phyloP scores from a whole-genome alignment of 2,797 vertebrate species.

The Helicolenus hilgendorfi region DNA sequence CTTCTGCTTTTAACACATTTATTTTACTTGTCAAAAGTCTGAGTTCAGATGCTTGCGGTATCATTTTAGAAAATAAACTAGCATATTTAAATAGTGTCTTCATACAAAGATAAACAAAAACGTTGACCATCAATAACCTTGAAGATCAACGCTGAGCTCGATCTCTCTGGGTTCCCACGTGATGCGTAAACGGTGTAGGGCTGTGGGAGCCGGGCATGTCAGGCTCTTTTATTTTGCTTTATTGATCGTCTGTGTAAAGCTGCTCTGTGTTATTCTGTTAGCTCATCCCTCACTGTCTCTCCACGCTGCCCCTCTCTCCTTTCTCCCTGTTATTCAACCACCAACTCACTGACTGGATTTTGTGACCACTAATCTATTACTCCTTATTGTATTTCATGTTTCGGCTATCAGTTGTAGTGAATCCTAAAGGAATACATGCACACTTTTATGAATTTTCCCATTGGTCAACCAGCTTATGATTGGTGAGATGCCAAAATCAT shows the following conservation, averaged over 20 bases:
- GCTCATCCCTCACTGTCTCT: conserved; percentile 42
- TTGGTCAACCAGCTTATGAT: neutral
- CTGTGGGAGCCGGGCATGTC: conserved; percentile 15
- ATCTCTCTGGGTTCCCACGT: neutral
- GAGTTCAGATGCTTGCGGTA: neutral
- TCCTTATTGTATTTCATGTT: neutral
- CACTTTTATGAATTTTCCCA: neutral
- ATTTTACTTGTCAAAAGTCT: neutral
- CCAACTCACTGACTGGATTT: neutral
- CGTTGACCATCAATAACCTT: neutral
- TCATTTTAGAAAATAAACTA: neutral
- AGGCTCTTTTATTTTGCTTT: conserved; percentile 36
- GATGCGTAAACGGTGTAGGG: neutral
- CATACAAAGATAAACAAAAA: neutral
- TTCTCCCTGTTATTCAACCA: conserved; percentile 8
- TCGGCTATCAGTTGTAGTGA: neutral
- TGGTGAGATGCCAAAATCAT: neutral
- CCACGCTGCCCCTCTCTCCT: neutral
- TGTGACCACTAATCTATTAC: neutral
- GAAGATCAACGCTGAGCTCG: neutral
- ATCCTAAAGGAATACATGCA: neutral
- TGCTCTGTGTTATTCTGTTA: conserved; percentile 21
- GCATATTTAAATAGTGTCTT: neutral
- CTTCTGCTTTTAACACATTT: neutral
- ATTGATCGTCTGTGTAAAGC: conserved; percentile 44